These are phyloP conservation scores for Onthophagus sagittarius DNA, from an alignment of 2,888 invertebrate genomes.

Conservation along the genomic window DNA sequence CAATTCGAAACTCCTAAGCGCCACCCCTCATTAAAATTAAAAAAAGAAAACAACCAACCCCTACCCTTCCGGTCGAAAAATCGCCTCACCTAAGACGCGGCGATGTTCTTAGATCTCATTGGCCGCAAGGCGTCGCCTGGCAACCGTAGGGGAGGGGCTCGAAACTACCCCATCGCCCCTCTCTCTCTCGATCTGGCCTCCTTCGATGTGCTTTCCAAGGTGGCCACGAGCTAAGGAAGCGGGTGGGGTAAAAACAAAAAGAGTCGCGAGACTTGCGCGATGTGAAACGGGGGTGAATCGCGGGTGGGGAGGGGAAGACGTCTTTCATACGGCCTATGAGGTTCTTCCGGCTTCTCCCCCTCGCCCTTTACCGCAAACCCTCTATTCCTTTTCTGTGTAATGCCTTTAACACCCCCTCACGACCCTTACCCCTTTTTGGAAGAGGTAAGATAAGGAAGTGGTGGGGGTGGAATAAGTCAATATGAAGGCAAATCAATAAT, in stretches of 20 bases:
- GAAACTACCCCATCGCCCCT: background rate
- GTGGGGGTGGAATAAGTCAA: too few relatives aligned
- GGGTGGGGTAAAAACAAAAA: background rate
- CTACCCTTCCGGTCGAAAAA: background rate
- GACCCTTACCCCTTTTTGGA: too few relatives aligned
- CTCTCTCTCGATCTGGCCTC: too few relatives aligned
- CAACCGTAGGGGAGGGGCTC: background rate
- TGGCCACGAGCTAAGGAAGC: background rate
- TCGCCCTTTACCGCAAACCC: too few relatives aligned
- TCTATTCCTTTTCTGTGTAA: too few relatives aligned
- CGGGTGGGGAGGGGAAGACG: background rate
- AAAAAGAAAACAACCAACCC: background rate
- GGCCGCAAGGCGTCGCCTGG: background rate
- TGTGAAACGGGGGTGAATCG: background rate
- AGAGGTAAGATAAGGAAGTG: too few relatives aligned
- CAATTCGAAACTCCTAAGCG: background rate
- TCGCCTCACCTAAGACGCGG: background rate
- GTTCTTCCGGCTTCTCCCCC: too few relatives aligned
- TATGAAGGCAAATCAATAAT: too few relatives aligned
- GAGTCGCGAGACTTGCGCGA: too few relatives aligned
- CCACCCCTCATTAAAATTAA: background rate
- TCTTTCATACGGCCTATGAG: background rate
- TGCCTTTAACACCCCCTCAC: too few relatives aligned
- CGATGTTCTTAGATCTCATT: background rate
- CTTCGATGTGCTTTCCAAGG: background rate